Evolutionary conservation across 2,888 invertebrate genomes (phyloP).

Genomic region (Rhagophthalmus giganteus): DNA sequence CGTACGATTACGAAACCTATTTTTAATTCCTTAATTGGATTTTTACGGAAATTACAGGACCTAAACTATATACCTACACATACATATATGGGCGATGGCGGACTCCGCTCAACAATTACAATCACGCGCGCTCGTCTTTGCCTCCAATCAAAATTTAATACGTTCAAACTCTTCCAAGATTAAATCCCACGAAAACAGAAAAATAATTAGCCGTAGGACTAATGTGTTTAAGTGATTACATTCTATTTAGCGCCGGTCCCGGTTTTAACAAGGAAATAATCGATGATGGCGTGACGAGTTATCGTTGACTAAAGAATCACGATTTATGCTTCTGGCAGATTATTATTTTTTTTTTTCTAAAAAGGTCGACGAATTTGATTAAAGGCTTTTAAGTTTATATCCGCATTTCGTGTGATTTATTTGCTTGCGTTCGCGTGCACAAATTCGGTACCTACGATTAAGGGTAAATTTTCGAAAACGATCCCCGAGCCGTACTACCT

Average conservation of each 20-base stretch:
- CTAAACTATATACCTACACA: background rate
- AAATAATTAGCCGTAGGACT: background rate
- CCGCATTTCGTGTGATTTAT: background rate
- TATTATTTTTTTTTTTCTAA: too few relatives aligned
- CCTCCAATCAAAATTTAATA: too few relatives aligned
- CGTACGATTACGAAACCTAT: background rate
- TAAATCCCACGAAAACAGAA: background rate
- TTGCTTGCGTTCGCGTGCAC: too few relatives aligned
- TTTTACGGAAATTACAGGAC: background rate
- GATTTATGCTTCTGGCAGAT: background rate
- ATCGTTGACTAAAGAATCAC: background rate
- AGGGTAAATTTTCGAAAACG: too few relatives aligned
- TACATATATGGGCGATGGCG: too few relatives aligned
- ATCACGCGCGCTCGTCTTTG: too few relatives aligned
- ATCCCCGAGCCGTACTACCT: too few relatives aligned
- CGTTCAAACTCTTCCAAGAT: background rate
- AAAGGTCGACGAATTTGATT: too few relatives aligned
- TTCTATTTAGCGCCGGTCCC: background rate
- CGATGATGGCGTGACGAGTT: background rate
- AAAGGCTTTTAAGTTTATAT: background rate
- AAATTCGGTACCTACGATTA: too few relatives aligned
- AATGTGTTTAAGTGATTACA: background rate
- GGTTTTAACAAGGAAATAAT: background rate
- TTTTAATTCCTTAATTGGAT: background rate
- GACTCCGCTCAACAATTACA: background rate